Percentiles rank a stretch among this genome's conserved stretches.
These are phyloP conservation scores for Anticlea derivata DNA, from an alignment of 2,888 invertebrate species.

Conservation along the genomic window DNA sequence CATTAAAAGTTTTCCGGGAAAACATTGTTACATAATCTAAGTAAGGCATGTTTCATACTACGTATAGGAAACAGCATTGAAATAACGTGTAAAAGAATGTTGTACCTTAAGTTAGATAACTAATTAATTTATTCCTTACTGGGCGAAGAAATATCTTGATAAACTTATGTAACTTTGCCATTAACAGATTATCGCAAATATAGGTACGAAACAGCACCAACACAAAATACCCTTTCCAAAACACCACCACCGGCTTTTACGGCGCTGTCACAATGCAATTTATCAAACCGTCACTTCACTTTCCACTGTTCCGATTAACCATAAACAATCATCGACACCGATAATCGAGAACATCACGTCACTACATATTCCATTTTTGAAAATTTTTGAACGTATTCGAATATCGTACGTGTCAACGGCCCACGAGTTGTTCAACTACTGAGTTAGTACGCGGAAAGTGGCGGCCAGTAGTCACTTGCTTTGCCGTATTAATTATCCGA, in stretches of 20 bases:
- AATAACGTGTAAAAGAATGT: constrained; percentile 1
- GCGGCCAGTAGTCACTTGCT: constrained; percentile 46
- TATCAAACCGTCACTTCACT: constrained; percentile 44
- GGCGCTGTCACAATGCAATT: constrained; percentile 41
- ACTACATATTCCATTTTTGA: constrained; percentile 41
- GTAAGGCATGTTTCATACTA: too few species aligned
- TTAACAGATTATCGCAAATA: constrained; percentile 14
- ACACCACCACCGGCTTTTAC: constrained; percentile 37
- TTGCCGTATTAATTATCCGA: constrained; percentile 14
- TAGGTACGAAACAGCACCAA: constrained; percentile 23
- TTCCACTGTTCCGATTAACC: constrained; percentile 44
- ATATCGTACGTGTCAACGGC: constrained; percentile 63
- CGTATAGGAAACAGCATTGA: background rate
- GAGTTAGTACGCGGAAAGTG: constrained; percentile 49
- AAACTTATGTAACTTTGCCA: constrained; percentile 5
- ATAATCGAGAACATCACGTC: constrained; percentile 36
- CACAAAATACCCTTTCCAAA: constrained; percentile 27
- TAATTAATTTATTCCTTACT: constrained; percentile 8
- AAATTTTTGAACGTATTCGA: constrained; percentile 40
- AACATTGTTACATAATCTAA: too few species aligned
- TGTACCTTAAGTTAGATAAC: background rate
- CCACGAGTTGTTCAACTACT: constrained; percentile 68
- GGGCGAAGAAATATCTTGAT: constrained; percentile 6
- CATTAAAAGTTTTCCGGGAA: too few species aligned
- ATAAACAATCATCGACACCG: constrained; percentile 44